Evolutionary conservation across 1,140 invertebrate genomes (phyloP), one percentile per base, ranked within the genome.

Genomic region (Tetraneura akinire): DNA sequence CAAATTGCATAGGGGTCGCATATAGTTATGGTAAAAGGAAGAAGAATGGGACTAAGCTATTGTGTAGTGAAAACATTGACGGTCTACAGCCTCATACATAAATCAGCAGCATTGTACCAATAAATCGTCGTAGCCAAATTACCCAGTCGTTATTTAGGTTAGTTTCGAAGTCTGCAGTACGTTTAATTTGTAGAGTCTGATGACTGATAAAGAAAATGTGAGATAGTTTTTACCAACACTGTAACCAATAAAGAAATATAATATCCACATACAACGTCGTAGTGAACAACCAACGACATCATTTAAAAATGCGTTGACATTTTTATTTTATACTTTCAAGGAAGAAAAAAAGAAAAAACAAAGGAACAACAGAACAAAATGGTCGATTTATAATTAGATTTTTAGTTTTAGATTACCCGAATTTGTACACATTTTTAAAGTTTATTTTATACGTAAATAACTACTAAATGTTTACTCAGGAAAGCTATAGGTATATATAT

Each of bases 81-180:
- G 68, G 47, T 51, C 68, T 71, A 68, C 66, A 68, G 21, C 42
- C 68, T 71, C 47, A 71, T 71, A 71, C 47, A 71, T 71, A 71
- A 71, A 71, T 71, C 68, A 71, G 47, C 47, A 51, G 26, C 45
- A 51, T 71, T 45, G 47, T n/a, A 49, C 47, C 68, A 51, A 71
- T 71, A 71, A 71, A 71, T 71, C 68, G 68, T 71, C 47, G 23
- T 29, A 29, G 68, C 66, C 23, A 9, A 32, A 49, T 71, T 51
- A 71, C 68, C 23, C 68, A 51, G 68, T 71, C 47, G 68, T 71
- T 71, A 71, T 71, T 71, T 51, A 71, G 47, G 23, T 71, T 71
- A 51, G 68, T 71, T 71, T 32, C 45, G n/a, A 70, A 49, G 47
- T 26, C 45, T 68, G 14, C 26, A 51, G 10, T n/a, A 29, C 47